Evolutionary conservation across 2,888 invertebrate genomes (phyloP).

Genomic region (Drosophila rubida): DNA sequence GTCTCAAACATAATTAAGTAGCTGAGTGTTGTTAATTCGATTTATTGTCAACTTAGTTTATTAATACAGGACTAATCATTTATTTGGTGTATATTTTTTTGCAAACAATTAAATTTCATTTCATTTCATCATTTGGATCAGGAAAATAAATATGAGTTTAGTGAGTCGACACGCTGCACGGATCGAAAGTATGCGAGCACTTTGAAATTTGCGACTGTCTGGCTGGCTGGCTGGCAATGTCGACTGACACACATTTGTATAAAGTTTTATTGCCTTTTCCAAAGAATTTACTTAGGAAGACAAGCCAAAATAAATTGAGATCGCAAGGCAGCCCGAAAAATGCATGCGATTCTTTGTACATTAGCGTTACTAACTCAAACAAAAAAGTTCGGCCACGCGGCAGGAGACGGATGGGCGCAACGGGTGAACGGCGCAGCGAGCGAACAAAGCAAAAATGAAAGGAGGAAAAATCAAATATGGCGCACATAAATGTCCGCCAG

Average conservation of each 20-base stretch:
- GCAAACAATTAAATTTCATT: too few relatives aligned
- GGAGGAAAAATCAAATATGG: constrained; percentile 3
- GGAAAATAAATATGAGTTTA: background rate
- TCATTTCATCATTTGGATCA: background rate
- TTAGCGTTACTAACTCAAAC: constrained; percentile 2
- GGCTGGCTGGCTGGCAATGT: too few relatives aligned
- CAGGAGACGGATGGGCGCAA: background rate
- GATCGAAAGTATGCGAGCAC: background rate
- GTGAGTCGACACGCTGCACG: background rate
- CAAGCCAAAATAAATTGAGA: constrained; percentile 1
- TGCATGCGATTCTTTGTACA: background rate
- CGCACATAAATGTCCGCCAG: constrained; percentile 2
- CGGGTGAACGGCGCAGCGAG: background rate
- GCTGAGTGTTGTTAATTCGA: too few relatives aligned
- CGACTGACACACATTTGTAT: background rate
- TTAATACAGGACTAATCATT: too few relatives aligned
- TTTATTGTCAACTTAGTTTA: too few relatives aligned
- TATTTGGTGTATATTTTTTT: too few relatives aligned
- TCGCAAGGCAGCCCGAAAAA: background rate
- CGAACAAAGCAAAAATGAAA: background rate
- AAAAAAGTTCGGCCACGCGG: background rate
- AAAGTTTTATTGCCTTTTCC: background rate
- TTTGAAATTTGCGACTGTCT: background rate
- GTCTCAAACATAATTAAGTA: too few relatives aligned
- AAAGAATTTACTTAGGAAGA: background rate